These are phyloP conservation scores for Myiozetetes cayanensis DNA, from an alignment of 2,113 vertebrate genomes.

Conservation along the genomic window DNA sequence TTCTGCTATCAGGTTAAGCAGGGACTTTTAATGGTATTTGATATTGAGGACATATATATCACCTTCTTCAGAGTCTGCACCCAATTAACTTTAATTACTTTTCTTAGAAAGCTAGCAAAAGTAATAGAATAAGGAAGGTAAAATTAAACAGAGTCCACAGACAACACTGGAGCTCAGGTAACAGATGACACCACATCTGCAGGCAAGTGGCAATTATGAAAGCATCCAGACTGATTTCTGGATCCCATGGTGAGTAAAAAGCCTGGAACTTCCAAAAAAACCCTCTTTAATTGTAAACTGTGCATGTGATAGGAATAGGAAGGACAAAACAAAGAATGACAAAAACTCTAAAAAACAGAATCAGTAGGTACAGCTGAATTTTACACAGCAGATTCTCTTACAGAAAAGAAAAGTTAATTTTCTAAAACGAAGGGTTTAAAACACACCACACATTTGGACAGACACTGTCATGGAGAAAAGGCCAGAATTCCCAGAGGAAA, in stretches of 20 bases:
- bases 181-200: not conserved
- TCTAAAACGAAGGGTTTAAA: not conserved
- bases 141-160: not conserved
- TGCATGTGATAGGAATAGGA: not conserved
- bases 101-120: not conserved
- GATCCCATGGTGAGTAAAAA: not conserved
- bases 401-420: not conserved
- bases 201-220: not conserved
- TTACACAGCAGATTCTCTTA: not conserved
- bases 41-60: not conserved
- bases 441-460: not conserved
- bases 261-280: not conserved
- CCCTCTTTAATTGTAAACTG: not conserved
- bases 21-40: not conserved
- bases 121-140: not conserved
- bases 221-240: not conserved
- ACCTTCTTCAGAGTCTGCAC: not conserved
- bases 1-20: not conserved
- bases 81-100: not conserved
- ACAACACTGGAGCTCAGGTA: not conserved
- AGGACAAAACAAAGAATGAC: not conserved
- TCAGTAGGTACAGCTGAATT: not conserved
- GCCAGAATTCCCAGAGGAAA: not conserved
- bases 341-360: not conserved
- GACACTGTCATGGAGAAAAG: fast-evolving